These are phyloP conservation scores for Eulacestoma nigropectus DNA, from an alignment of 2,113 vertebrate genomes.

Conservation along the genomic window DNA sequence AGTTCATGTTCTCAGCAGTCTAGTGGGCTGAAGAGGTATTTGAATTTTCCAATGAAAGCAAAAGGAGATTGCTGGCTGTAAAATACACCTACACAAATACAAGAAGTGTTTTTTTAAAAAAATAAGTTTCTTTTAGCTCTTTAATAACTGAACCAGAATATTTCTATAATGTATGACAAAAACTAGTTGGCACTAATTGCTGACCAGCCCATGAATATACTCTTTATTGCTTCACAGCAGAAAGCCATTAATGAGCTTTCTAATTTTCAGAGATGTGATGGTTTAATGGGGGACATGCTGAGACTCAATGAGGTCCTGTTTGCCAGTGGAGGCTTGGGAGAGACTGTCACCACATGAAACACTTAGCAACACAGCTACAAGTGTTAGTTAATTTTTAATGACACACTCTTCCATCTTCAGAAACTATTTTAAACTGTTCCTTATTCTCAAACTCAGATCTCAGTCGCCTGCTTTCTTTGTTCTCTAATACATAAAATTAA, in stretches of 20 bases:
- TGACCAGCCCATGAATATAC: conserved; percentile 40
- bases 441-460: neutral
- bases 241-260: conserved; percentile 66
- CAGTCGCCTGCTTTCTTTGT: neutral
- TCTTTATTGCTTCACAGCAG: conserved; percentile 53
- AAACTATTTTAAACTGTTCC: neutral
- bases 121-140: neutral
- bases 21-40: neutral
- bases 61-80: neutral
- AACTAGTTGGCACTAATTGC: conserved; percentile 34
- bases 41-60: neutral
- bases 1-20: neutral
- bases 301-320: conserved; percentile 41
- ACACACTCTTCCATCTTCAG: neutral
- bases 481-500: neutral
- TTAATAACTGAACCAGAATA: neutral
- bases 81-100: neutral
- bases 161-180: conserved; percentile 4
- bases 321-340: conserved; percentile 4
- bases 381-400: conserved; percentile 15
- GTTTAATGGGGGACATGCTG: conserved; percentile 59
- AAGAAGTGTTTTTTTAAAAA: neutral
- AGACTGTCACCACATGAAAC: conserved; percentile 3
- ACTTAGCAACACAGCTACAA: conserved; percentile 16
- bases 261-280: conserved; percentile 44